Percentiles rank a stretch among this genome's conserved stretches.
Conservation (phyloP, 2,113 vertebrate species). For the Porphyrio hochstetteri region DNA sequence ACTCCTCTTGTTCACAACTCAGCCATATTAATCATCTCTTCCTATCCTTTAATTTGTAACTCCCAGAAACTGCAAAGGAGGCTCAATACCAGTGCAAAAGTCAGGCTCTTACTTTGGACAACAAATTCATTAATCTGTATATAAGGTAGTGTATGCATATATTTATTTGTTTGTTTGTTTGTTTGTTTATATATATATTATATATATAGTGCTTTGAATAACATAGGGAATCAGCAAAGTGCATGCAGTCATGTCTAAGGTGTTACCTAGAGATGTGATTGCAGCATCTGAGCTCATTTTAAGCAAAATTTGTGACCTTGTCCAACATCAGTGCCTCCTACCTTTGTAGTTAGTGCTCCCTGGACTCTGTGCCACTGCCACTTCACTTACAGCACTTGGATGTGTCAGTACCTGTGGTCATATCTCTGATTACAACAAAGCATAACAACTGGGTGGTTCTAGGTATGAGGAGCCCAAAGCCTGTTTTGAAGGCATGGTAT, state of each 20-base stretch:
- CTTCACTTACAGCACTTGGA: not conserved
- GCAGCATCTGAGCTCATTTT: not conserved
- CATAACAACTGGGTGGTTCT: not conserved
- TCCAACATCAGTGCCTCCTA: not conserved
- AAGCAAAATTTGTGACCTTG: not conserved
- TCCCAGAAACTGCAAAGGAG: not conserved
- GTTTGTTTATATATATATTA: too few species aligned
- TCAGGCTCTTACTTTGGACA: not conserved
- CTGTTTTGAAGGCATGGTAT: not conserved
- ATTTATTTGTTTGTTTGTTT: not conserved
- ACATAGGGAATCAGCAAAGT: not conserved
- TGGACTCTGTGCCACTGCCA: accelerated
- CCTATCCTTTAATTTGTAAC: not conserved
- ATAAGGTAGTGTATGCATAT: not conserved
- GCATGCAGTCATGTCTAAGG: not conserved
- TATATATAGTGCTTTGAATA: not conserved
- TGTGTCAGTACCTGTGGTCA: not conserved
- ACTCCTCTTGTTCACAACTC: not conserved
- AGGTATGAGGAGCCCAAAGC: not conserved
- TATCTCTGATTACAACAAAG: not conserved
- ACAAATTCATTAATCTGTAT: not conserved
- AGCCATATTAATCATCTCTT: not conserved
- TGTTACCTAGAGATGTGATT: not conserved
- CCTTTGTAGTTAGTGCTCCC: not conserved
- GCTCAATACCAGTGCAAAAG: not conserved